Base-by-base conservation (phyloP, 2,113 vertebrate species). In the Oncorhynchus kisutch region DNA sequence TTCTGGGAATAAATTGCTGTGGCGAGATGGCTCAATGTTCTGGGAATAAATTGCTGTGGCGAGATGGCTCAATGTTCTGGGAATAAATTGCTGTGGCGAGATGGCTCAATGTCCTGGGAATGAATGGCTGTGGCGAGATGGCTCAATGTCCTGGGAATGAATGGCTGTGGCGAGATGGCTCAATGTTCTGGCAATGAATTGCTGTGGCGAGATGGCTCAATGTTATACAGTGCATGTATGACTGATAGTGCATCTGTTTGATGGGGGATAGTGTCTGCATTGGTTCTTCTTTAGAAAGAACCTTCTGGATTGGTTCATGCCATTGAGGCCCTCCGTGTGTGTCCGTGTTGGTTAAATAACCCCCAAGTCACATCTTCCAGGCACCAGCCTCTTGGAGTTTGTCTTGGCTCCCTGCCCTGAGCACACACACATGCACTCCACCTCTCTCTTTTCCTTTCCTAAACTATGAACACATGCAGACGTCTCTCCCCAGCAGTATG, bases 291-390 rank as follows among this genome's bases (percentile, higher is more conserved):
- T 64, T 18, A 64, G 18, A 13, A n/a, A 9, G 20, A 45, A 45
- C 39, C 9, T 64, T 73, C 77, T 76, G 24, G 24, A 75, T 83
- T 22, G 79, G 83, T 57, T 20, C 16, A 6, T 3, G 71, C 74
- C 54, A 22, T 64, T 34, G 72, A 72, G 81, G 39, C 67, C 67
- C 83, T 75, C 81, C 75, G 9, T 83, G 84, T 76, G 78, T 73
- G 74, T 85, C 72, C 51, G 64, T 88, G 88, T 94, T 94, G 94
- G 93, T 91, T 93, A 94, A 95, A 95, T 93, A 92, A 80, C 85
- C 84, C 87, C 77, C 78, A 88, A 87, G 82, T 86, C 87, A 89
- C 84, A 85, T 85, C 84, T 92, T 93, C 88, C 92, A 90, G 92
- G 91, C 91, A 84, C 88, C 86, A 87, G 90, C 91, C 89, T 92